phyloP scores from a whole-genome alignment of 2,113 vertebrate species.

The Ictalurus punctatus region DNA sequence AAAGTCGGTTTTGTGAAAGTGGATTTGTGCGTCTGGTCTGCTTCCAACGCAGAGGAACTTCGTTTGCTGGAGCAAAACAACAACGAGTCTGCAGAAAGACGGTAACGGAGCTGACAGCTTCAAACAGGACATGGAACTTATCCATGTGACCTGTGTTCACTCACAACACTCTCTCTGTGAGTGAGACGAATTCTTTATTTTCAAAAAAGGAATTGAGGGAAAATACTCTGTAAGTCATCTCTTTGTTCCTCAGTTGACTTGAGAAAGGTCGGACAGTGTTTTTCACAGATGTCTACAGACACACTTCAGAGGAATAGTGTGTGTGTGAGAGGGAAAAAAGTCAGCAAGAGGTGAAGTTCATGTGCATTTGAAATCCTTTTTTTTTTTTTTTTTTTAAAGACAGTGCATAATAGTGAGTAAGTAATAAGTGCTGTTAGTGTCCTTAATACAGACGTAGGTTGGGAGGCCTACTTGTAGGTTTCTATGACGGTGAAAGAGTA shows the following conservation, averaged over 20 bases:
- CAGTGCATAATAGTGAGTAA: neutral
- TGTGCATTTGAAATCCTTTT: neutral
- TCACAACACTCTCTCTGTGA: constrained; percentile 33
- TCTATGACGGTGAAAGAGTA: neutral
- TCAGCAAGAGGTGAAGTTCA: constrained; percentile 2
- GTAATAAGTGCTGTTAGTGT: neutral
- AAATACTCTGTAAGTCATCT: constrained; percentile 58
- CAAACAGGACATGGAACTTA: neutral
- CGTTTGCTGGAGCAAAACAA: neutral
- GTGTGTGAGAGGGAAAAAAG: constrained; percentile 13
- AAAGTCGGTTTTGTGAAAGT: neutral
- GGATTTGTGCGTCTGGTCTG: neutral
- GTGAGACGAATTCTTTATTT: constrained; percentile 45
- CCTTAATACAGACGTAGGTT: neutral
- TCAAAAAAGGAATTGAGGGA: constrained; percentile 20
- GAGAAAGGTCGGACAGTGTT: constrained; percentile 51
- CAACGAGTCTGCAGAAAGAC: neutral
- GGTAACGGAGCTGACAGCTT: neutral
- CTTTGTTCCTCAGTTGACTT: constrained; percentile 48
- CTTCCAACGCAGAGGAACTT: neutral
- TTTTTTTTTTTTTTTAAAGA: neutral
- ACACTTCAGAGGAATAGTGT: constrained; percentile 20
- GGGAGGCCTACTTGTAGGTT: neutral
- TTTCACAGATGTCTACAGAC: constrained; percentile 50
- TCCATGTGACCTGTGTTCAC: constrained; percentile 12